phyloP scores from a whole-genome alignment of 2,888 invertebrate genomes.

The Archaeoteleia sp. region DNA sequence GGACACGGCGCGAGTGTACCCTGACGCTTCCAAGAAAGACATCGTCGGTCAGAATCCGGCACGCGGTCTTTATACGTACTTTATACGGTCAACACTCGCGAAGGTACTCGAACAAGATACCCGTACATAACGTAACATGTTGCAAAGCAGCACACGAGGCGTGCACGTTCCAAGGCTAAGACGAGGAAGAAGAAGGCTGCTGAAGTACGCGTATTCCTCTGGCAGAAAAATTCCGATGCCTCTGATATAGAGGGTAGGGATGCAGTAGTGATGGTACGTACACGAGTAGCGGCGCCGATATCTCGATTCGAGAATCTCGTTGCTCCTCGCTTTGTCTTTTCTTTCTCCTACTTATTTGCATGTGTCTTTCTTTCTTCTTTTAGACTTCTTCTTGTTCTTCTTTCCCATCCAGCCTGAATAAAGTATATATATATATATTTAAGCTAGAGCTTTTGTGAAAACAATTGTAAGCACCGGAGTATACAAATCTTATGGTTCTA shows the following conservation, averaged over 20 bases:
- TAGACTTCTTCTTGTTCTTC: too few relatives aligned
- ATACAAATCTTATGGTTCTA: too few relatives aligned
- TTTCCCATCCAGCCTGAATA: too few relatives aligned
- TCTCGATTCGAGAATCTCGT: constrained; percentile 59
- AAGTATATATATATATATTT: too few relatives aligned
- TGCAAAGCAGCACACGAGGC: constrained; percentile 4
- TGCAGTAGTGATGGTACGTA: constrained; percentile 22
- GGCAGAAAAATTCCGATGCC: constrained; percentile 1
- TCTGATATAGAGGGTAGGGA: background rate
- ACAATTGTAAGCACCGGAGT: too few relatives aligned
- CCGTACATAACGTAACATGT: background rate
- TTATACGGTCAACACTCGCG: constrained; percentile 5
- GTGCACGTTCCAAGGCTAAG: constrained; percentile 5
- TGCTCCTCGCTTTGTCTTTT: constrained; percentile 1
- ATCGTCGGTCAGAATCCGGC: background rate
- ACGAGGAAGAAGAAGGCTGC: background rate
- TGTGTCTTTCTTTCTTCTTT: too few relatives aligned
- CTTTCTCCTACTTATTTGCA: too few relatives aligned
- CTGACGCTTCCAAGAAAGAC: constrained; percentile 6
- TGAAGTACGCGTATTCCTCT: constrained; percentile 5
- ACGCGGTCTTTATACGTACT: background rate
- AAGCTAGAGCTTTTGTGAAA: too few relatives aligned
- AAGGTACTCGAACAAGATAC: constrained; percentile 3
- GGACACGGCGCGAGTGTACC: background rate
- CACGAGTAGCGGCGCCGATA: constrained; percentile 63